A percentile compares a stretch with the other conserved stretches of the same genome.
Conservation (phyloP, 2,888 invertebrate species). For the Drosophila anomalata region DNA sequence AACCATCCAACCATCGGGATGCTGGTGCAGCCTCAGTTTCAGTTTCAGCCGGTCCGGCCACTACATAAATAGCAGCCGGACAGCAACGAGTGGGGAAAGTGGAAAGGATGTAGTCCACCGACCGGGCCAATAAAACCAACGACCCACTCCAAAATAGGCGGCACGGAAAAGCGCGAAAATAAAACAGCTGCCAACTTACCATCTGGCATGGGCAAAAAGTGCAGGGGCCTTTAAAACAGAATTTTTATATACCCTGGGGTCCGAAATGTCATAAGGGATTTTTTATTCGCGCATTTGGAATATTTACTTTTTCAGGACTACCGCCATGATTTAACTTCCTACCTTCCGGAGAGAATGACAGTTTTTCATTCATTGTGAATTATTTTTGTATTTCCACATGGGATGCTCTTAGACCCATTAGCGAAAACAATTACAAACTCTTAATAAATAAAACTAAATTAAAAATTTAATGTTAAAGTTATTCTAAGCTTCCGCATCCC, state of each 20-base stretch:
- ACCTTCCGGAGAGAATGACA: background rate
- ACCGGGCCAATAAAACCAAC: conserved; percentile 70
- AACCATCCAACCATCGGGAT: background rate
- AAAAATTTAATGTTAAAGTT: no score
- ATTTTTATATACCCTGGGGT: conserved; percentile 38
- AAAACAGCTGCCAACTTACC: conserved; percentile 8
- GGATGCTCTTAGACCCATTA: no score
- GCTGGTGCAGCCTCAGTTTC: conserved; percentile 30
- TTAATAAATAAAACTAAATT: no score
- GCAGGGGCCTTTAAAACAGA: conserved; percentile 25
- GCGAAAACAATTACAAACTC: no score
- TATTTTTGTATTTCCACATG: background rate
- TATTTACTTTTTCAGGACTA: conserved; percentile 17
- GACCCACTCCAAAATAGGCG: conserved; percentile 50
- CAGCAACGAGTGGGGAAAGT: background rate
- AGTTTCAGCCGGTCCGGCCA: conserved; percentile 36
- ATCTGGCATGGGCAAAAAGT: conserved; percentile 5
- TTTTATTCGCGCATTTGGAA: conserved; percentile 20
- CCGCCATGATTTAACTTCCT: background rate
- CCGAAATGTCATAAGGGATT: conserved; percentile 19
- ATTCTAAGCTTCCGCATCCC: background rate
- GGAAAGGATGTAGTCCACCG: conserved; percentile 7
- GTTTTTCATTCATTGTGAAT: background rate
- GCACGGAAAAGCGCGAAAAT: conserved; percentile 46
- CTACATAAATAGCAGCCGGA: conserved; percentile 69